Conservation (phyloP, 1,140 invertebrate species). For the Microplitis mediator region DNA sequence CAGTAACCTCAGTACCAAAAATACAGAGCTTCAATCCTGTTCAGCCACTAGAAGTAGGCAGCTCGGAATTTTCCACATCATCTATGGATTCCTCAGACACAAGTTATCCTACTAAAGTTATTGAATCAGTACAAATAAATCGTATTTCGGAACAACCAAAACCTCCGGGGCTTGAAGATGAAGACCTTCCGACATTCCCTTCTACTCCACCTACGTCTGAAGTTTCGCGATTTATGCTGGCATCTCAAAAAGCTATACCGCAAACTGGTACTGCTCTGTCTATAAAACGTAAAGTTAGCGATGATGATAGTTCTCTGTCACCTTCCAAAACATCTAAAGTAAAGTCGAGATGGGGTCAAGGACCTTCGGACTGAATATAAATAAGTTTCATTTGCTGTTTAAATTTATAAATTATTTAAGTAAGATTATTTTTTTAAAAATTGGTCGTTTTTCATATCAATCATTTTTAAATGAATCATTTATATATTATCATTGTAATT, state of each 20-base stretch:
- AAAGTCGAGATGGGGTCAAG: conserved; percentile 56
- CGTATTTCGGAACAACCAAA: conserved; percentile 46
- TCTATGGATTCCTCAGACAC: background rate
- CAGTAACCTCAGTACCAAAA: background rate
- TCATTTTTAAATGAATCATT: conserved; percentile 5
- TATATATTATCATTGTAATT: background rate
- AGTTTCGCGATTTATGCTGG: background rate
- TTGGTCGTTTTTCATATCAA: background rate
- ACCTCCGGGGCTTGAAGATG: conserved; percentile 51
- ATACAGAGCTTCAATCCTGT: background rate
- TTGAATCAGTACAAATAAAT: background rate
- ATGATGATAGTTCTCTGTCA: conserved; percentile 30
- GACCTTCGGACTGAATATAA: conserved; percentile 39
- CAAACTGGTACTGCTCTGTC: conserved; percentile 52
- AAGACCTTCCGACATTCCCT: conserved; percentile 44
- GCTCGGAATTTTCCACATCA: background rate
- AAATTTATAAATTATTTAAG: background rate
- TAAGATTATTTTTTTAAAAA: background rate
- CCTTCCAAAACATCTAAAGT: conserved; percentile 40
- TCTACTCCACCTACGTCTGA: conserved; percentile 29
- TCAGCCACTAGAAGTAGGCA: background rate
- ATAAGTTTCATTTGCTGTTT: conserved; percentile 1
- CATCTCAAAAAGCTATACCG: conserved; percentile 36
- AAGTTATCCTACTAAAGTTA: background rate
- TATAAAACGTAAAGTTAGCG: conserved; percentile 47